Conservation (phyloP, 2,113 vertebrate species). For the Serinus canaria region DNA sequence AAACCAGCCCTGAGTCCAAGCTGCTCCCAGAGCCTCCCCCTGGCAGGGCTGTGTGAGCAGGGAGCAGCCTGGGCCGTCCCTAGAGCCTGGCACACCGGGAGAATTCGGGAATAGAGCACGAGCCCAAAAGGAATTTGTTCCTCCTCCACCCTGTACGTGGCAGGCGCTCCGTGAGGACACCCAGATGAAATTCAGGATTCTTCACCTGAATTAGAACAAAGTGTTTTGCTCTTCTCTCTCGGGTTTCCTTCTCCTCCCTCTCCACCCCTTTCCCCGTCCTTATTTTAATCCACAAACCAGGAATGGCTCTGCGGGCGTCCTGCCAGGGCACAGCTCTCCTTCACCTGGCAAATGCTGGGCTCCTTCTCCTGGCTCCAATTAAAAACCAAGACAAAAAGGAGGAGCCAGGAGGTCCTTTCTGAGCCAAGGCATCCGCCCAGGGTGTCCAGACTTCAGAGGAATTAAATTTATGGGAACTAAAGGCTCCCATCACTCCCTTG, state of each 20-base stretch:
- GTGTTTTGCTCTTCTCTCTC: constrained; percentile 37
- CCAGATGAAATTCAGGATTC: background rate
- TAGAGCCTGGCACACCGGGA: background rate
- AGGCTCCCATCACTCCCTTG: background rate
- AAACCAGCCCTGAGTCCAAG: background rate
- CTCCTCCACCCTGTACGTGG: constrained; percentile 46
- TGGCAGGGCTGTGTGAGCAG: background rate
- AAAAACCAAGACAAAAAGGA: constrained; percentile 17
- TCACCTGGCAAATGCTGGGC: constrained; percentile 36
- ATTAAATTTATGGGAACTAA: constrained; percentile 37
- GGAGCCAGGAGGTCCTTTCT: constrained; percentile 1
- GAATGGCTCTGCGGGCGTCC: constrained; percentile 1
- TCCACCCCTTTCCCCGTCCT: background rate
- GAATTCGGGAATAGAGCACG: background rate
- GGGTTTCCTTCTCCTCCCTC: background rate
- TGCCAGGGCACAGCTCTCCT: constrained; percentile 32
- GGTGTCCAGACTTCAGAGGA: constrained; percentile 31
- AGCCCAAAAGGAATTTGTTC: background rate
- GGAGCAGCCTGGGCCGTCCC: background rate
- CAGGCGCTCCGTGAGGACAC: background rate
- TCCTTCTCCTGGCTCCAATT: constrained; percentile 37
- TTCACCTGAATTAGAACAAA: constrained; percentile 33
- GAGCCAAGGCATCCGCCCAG: constrained; percentile 49
- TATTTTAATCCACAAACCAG: constrained; percentile 43
- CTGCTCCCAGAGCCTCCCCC: background rate